These are phyloP conservation scores for Sphyrna mokarran DNA, from an alignment of 2,113 vertebrate genomes.

Conservation along the genomic window DNA sequence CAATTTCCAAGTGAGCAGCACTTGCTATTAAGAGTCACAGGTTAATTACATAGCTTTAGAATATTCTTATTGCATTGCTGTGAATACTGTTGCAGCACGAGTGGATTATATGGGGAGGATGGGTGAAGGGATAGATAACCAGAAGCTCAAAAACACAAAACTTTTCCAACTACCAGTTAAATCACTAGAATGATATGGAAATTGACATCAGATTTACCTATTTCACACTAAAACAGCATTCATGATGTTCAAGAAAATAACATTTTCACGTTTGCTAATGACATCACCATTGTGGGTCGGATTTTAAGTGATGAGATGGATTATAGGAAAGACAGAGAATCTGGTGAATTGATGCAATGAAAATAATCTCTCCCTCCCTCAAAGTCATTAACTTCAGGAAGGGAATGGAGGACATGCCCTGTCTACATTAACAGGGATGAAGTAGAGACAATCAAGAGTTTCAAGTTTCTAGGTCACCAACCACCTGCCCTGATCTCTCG, in stretches of 20 bases:
- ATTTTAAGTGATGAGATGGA: no score
- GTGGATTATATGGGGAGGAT: neutral
- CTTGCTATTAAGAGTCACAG: neutral
- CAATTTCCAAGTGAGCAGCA: neutral
- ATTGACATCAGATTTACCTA: neutral
- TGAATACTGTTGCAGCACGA: neutral
- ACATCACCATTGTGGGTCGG: no score
- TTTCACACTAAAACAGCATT: neutral
- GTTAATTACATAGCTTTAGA: neutral
- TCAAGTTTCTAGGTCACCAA: no score
- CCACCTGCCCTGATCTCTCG: no score
- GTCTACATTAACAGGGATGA: no score
- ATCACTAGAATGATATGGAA: neutral
- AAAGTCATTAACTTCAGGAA: no score
- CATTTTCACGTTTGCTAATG: neutral
- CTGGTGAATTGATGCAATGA: no score
- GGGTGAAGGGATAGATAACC: neutral
- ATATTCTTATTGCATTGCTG: neutral
- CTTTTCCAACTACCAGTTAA: neutral
- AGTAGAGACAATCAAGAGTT: no score
- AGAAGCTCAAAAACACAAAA: rapidly evolving
- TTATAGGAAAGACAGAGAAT: no score
- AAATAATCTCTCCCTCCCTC: no score
- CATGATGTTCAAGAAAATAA: neutral
- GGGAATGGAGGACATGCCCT: no score